Percentiles rank a stretch among this genome's conserved stretches.
These are phyloP conservation scores for Antigone vipio DNA, from an alignment of 2,113 vertebrate species.

Conservation along the genomic window DNA sequence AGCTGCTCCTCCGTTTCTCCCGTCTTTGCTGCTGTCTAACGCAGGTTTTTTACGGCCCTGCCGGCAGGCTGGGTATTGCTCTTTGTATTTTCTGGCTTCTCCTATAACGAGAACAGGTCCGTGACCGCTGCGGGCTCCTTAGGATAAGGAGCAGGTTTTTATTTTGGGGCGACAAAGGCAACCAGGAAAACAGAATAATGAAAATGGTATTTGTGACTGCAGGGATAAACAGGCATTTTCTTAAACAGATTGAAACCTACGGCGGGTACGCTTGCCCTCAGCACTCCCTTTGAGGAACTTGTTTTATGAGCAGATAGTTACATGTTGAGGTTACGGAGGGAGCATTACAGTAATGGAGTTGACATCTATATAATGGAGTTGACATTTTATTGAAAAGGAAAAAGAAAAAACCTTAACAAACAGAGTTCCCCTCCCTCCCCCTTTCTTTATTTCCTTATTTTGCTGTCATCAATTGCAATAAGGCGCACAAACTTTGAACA, in stretches of 20 bases:
- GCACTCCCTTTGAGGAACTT: slow-evolving; percentile 4
- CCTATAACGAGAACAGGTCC: not conserved
- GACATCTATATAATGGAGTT: slow-evolving; percentile 66
- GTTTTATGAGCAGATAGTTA: slow-evolving; percentile 48
- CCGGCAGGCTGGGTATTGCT: accelerated
- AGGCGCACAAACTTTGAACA: slow-evolving; percentile 32
- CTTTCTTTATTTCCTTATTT: slow-evolving; percentile 12
- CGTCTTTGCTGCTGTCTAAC: not conserved
- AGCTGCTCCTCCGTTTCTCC: not conserved
- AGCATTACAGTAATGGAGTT: slow-evolving; percentile 67
- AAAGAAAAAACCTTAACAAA: slow-evolving; percentile 43
- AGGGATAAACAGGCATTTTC: slow-evolving; percentile 15
- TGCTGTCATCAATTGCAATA: not conserved
- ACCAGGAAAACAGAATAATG: not conserved
- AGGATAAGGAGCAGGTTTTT: not conserved
- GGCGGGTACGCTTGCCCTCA: not conserved
- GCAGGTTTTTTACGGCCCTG: accelerated
- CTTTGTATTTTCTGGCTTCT: not conserved
- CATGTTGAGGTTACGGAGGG: slow-evolving; percentile 4
- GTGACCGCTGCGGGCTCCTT: accelerated
- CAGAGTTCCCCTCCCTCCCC: not conserved
- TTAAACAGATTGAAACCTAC: not conserved
- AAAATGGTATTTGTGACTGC: not conserved
- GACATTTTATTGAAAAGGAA: slow-evolving; percentile 67
- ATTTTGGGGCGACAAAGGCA: not conserved